Evolutionary conservation across 2,113 vertebrate species (phyloP).

Genomic region (Calypte anna): DNA sequence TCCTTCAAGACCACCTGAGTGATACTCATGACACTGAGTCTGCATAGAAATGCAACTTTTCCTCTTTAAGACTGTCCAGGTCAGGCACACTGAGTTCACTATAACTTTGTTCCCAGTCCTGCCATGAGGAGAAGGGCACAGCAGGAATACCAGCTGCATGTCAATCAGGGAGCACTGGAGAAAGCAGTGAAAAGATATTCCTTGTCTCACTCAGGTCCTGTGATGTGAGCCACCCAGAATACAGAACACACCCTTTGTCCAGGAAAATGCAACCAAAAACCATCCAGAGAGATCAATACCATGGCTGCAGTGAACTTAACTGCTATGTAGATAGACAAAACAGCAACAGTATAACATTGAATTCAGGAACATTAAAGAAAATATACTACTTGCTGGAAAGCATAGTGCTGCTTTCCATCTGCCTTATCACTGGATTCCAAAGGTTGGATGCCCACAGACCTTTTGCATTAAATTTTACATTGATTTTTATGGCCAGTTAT

Average conservation of each 20-base stretch:
- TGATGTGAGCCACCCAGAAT: not conserved
- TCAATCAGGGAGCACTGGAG: not conserved
- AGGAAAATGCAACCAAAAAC: slow-evolving; percentile 27
- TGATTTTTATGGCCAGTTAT: slow-evolving; percentile 68
- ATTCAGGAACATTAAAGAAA: slow-evolving; percentile 39
- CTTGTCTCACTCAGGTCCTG: not conserved
- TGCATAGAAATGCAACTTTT: not conserved
- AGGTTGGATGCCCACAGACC: slow-evolving; percentile 63
- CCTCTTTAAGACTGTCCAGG: not conserved
- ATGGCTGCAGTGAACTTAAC: not conserved
- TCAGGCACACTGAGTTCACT: not conserved
- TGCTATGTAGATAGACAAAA: slow-evolving; percentile 40
- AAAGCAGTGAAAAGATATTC: not conserved
- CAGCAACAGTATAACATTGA: slow-evolving; percentile 11
- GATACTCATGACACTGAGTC: not conserved
- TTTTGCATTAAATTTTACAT: slow-evolving; percentile 72
- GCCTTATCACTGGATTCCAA: slow-evolving; percentile 42
- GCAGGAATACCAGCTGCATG: not conserved
- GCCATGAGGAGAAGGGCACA: not conserved
- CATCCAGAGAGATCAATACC: not conserved
- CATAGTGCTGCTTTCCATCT: slow-evolving; percentile 47
- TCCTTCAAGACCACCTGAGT: not conserved
- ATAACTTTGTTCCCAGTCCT: not conserved
- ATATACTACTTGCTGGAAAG: slow-evolving; percentile 28
- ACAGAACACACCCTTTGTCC: not conserved